A percentile compares a stretch with the other conserved stretches of the same genome.
phyloP scores from a whole-genome alignment of 2,113 vertebrate species.

The Megaceryle torquata region DNA sequence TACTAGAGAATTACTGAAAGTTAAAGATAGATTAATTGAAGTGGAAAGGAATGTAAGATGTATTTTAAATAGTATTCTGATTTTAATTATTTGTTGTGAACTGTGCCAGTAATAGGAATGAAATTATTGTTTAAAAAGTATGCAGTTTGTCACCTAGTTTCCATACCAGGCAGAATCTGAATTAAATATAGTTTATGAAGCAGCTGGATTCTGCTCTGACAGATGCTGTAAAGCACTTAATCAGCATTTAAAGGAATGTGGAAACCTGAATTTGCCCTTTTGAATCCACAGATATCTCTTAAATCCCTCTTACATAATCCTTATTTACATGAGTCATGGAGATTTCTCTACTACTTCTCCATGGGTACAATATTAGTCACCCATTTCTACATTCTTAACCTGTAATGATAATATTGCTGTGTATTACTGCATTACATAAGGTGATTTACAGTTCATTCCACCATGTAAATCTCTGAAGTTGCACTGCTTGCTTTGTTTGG shows the following conservation, averaged over 20 bases:
- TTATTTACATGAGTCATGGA: neutral
- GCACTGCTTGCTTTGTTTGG: neutral
- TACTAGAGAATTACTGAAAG: slow-evolving; percentile 91
- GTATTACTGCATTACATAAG: neutral
- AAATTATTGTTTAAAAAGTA: neutral
- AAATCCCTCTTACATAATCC: neutral
- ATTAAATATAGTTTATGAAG: neutral
- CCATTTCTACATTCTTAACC: neutral
- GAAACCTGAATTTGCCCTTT: neutral
- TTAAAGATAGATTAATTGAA: slow-evolving; percentile 97
- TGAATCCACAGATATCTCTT: neutral
- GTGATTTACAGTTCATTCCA: neutral
- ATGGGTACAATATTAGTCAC: neutral
- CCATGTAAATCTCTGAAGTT: neutral
- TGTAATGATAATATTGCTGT: neutral
- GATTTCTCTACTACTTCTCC: neutral
- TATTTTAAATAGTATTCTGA: neutral
- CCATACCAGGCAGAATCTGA: neutral
- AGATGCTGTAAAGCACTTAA: neutral
- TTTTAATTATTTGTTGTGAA: neutral
- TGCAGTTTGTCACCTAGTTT: neutral
- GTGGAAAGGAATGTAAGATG: slow-evolving; percentile 93
- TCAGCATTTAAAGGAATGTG: neutral
- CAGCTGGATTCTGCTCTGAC: neutral
- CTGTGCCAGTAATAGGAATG: neutral